A percentile compares a stretch with the other conserved stretches of the same genome.
phyloP scores from a whole-genome alignment of 2,888 invertebrate species.

The Mellilla xanthometata region DNA sequence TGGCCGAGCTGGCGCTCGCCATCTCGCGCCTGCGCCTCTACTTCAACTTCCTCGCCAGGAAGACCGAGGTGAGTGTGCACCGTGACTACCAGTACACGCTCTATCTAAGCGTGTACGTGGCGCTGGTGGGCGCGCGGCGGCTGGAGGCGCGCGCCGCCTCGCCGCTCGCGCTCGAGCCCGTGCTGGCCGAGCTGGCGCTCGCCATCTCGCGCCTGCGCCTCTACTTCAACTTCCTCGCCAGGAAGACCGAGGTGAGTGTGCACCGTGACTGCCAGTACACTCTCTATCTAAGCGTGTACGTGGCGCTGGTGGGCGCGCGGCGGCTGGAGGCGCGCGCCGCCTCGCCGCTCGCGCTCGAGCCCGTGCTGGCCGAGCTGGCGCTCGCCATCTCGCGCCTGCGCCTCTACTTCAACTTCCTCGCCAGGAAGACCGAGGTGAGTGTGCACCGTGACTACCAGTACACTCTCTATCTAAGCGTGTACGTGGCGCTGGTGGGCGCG shows the following conservation, averaged over 20 bases:
- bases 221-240: constrained; percentile 93
- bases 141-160: constrained; percentile 37
- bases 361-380: constrained; percentile 95
- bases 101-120: no score
- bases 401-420: constrained; percentile 94
- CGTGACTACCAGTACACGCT: no score
- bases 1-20: constrained; percentile 95
- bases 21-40: constrained; percentile 96
- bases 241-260: constrained; percentile 86
- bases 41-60: constrained; percentile 91
- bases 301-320: constrained; percentile 35
- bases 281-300: no score
- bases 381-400: constrained; percentile 96
- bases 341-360: constrained; percentile 90
- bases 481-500: constrained; percentile 34
- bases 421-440: constrained; percentile 87
- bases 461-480: no score
- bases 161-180: constrained; percentile 91
- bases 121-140: constrained; percentile 34
- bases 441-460: no score
- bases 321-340: constrained; percentile 36
- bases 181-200: constrained; percentile 96
- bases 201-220: constrained; percentile 94
- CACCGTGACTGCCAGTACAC: no score
- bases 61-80: constrained; percentile 84